Base-by-base conservation (phyloP, 2,797 vertebrate genomes). In the Iguana delicatissima region DNA sequence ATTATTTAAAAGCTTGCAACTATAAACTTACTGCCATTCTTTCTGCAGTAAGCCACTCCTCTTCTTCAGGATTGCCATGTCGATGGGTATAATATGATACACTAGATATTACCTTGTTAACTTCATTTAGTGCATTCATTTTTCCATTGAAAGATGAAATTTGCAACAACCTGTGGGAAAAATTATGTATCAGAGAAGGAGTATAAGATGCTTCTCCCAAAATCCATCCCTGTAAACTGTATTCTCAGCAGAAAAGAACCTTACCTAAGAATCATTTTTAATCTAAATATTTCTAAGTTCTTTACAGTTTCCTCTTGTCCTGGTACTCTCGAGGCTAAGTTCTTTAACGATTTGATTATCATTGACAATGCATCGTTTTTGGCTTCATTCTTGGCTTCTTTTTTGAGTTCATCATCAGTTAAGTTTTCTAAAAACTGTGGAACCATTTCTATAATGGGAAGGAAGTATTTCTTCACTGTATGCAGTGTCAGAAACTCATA, bases 241-340 rank as follows among this genome's bases (percentile, higher is more conserved):
- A 57, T 29, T 29, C 81, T 22, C 84, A 94, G 88, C 2, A 93
- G 89, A 52, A 72, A 50, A 84, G 46, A 90, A 91, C 91, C 98
- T 98, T 97, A 99, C 99, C 99, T 99, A 99, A 99, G 99, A 97
- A 99, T 99, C 99, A 99, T 99, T 99, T 99, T 99, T 98, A 99
- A 98, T 94, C 99, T 99, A 99, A 99, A 99, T 98, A 99, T 99
- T 98, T 99, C 99, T 99, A 99, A 99, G 96, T 99, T 99, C 97
- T 99, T 99, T 97, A 99, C 99, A 7, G 99, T 99, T 98, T 99
- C 99, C 97, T 99, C 99, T 97, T 99, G 99, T 93, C 99, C 99
- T 91, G 99, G 99, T 96, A 99, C 99, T 94, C 99, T 98, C 94
- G 99, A 99, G 95, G 99, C 99, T 98, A 99, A 98, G 96, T 99